Base-by-base conservation (phyloP, 2,888 invertebrate species). In the Rhorus exstirpatorius region DNA sequence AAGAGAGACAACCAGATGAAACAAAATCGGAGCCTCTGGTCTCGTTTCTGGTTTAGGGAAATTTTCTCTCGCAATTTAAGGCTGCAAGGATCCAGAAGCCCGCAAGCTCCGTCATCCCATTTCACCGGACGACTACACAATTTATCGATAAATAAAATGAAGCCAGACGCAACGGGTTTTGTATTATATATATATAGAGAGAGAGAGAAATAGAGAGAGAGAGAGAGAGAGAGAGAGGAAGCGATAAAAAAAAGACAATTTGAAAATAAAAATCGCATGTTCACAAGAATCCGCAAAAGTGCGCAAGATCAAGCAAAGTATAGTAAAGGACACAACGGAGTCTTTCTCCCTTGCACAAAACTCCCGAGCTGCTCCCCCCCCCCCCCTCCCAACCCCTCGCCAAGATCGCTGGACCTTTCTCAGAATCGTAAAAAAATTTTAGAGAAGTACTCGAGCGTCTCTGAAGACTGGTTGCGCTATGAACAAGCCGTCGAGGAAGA, bases 61-160 rank as follows among this genome's bases (percentile, higher is more conserved):
- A 68, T 72, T 53, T 26, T 74, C 24, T n/a, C 53, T 55, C 75
- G 53, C 60, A 55, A 81, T 67, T 77, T 63, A 58, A 79, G 72
- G 72, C 10, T 53, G 63, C 24, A n/a, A 35, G 26, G 26, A 38
- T 26, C n/a, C 19, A 58, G 67, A 70, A 41, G 63, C 65, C 51
- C 60, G 71, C 67, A 61, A 72, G 55, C 53, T 53, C 68, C 31
- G 31, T 63, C 68, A 76, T 76, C 65, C 53, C 63, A 60, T 60
- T 35, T 61, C 44, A 8, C 35, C 0, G 35, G 70, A 51, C 70
- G 70, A 79, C 79, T 21, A 51, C 79, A 75, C 82, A 82, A 82
- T 82, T 82, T n/a, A n/a, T n/a, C n/a, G n/a, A 82, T 79, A 79
- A 82, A 82, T 75, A 82, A 79, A 79, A 79, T 60, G 75, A 82